phyloP scores from a whole-genome alignment of 1,140 invertebrate genomes.

The Atta colombica region DNA sequence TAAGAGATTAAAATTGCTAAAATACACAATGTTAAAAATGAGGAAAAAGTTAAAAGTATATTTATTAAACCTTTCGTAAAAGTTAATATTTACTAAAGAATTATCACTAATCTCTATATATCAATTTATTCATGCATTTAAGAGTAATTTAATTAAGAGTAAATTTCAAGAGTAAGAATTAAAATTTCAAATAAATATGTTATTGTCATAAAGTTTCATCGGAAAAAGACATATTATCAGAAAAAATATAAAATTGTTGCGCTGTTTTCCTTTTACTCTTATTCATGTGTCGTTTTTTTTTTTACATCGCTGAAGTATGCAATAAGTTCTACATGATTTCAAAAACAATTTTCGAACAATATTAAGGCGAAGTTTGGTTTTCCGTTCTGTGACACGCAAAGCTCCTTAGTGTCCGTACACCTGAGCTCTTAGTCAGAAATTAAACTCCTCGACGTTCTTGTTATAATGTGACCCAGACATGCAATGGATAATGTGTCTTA shows the following conservation, averaged over 20 bases:
- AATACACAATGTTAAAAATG: neutral
- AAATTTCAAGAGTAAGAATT: neutral
- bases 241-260: neutral
- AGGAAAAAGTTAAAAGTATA: neutral
- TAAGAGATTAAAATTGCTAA: neutral
- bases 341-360: conserved; percentile 6
- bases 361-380: neutral
- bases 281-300: neutral
- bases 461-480: conserved; percentile 6
- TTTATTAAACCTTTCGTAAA: neutral
- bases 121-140: neutral
- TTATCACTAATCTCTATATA: neutral
- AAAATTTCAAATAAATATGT: neutral
- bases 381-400: conserved; percentile 29
- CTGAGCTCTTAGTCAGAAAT: conserved; percentile 36
- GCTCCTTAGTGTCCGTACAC: conserved; percentile 39
- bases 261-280: neutral
- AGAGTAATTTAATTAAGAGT: neutral
- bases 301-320: neutral
- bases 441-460: conserved; percentile 11
- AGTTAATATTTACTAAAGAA: neutral
- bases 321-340: conserved; percentile 26
- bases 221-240: neutral
- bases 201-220: neutral
- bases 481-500: neutral